These are phyloP conservation scores for Stegastes partitus DNA, from an alignment of 2,113 vertebrate genomes.

Conservation along the genomic window DNA sequence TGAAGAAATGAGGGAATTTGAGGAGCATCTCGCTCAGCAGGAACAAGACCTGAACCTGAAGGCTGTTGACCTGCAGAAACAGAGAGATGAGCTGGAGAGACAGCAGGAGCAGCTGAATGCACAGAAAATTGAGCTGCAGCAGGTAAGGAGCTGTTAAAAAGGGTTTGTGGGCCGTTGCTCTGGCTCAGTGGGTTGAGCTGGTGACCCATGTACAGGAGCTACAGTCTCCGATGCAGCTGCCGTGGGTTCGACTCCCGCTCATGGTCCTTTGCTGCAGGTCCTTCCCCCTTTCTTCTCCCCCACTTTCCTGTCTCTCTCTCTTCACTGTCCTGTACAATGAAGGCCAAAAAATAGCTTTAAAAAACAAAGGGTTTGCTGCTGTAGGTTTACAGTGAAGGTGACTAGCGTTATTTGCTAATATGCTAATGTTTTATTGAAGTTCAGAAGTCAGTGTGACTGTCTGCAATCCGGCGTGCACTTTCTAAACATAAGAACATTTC, in stretches of 20 bases:
- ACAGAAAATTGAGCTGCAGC: constrained; percentile 93
- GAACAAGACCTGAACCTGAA: constrained; percentile 91
- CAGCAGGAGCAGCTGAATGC: constrained; percentile 94
- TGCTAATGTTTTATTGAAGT: background rate
- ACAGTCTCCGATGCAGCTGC: too few species aligned
- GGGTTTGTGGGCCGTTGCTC: too few species aligned
- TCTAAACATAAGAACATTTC: background rate
- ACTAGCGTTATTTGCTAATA: too few species aligned
- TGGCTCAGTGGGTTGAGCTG: too few species aligned
- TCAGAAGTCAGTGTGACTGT: background rate
- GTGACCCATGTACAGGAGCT: too few species aligned
- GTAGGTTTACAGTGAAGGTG: background rate
- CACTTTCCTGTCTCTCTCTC: too few species aligned
- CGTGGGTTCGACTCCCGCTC: too few species aligned
- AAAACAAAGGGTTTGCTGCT: background rate
- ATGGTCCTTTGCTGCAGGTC: too few species aligned
- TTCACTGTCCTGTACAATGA: too few species aligned
- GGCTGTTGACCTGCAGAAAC: constrained; percentile 90
- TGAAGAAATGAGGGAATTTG: constrained; percentile 94
- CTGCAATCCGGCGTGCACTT: background rate
- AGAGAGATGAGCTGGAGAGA: constrained; percentile 91
- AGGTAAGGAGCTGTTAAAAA: constrained; percentile 84
- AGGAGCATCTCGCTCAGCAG: constrained; percentile 90
- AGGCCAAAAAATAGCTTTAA: too few species aligned
- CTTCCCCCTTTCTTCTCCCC: too few species aligned